Percentiles rank a stretch among this genome's conserved stretches.
phyloP scores from a whole-genome alignment of 2,888 invertebrate species.

The Dorcus hopei region DNA sequence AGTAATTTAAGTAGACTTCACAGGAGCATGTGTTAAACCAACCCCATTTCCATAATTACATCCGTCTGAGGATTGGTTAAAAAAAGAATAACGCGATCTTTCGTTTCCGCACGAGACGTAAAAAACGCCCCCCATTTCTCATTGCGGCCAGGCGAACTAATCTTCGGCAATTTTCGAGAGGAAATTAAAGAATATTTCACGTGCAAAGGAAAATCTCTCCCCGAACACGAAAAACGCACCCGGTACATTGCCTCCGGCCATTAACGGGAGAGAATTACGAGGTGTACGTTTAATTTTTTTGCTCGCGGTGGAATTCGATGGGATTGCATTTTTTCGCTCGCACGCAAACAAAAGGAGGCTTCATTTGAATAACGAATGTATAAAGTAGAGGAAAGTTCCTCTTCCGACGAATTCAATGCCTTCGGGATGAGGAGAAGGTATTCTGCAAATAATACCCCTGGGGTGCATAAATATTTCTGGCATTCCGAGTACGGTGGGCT shows the following conservation, averaged over 20 bases:
- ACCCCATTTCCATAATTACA: no score
- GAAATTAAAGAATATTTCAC: slow-evolving; percentile 33
- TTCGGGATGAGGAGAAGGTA: slow-evolving; percentile 12
- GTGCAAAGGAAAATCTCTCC: slow-evolving; percentile 27
- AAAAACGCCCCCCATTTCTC: background rate
- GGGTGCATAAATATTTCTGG: slow-evolving; percentile 22
- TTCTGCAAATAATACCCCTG: slow-evolving; percentile 19
- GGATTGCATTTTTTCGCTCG: no score
- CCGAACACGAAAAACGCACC: slow-evolving; percentile 19
- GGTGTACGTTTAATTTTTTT: background rate
- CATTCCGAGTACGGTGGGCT: slow-evolving; percentile 12
- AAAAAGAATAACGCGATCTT: background rate
- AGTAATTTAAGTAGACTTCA: no score
- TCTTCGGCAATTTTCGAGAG: slow-evolving; percentile 27
- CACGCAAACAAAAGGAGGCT: background rate
- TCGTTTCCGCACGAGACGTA: background rate
- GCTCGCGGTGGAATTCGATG: no score
- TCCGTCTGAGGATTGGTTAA: no score
- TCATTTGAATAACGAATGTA: slow-evolving; percentile 8
- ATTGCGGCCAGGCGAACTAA: slow-evolving; percentile 16
- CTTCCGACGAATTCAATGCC: slow-evolving; percentile 14
- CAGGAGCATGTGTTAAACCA: no score
- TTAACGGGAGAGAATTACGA: slow-evolving; percentile 23
- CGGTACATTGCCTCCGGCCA: slow-evolving; percentile 17
- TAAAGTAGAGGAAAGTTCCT: slow-evolving; percentile 1